Percentiles rank a stretch among this genome's conserved stretches.
Evolutionary conservation across 2,888 invertebrate genomes (phyloP).

Genomic region (Epirrhoe tristata): DNA sequence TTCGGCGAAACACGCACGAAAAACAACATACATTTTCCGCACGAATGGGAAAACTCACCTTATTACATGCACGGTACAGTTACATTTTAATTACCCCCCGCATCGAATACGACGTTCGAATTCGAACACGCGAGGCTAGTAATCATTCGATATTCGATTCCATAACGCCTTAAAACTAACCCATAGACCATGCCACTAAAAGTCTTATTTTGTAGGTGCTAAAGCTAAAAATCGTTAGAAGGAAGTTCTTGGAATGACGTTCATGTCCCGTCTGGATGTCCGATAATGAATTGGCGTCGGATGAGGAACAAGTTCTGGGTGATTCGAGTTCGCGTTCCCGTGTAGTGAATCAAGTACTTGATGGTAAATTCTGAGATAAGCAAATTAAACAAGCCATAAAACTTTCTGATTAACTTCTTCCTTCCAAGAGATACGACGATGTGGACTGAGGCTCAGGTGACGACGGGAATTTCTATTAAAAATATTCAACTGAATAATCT

Average conservation of each 20-base stretch:
- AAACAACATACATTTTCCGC: conserved; percentile 68
- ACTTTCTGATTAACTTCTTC: conserved; percentile 33
- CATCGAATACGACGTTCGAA: conserved; percentile 70
- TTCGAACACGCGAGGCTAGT: conserved; percentile 74
- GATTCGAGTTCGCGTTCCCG: conserved; percentile 67
- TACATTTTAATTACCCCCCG: conserved; percentile 56
- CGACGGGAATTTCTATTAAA: background rate
- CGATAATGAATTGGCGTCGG: conserved; percentile 81
- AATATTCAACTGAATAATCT: too few relatives aligned
- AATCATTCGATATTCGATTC: conserved; percentile 81
- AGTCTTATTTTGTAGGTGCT: conserved; percentile 39
- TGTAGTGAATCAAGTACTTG: conserved; percentile 46
- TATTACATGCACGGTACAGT: conserved; percentile 57
- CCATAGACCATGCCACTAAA: conserved; percentile 45
- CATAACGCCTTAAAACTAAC: conserved; percentile 71
- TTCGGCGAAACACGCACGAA: conserved; percentile 67
- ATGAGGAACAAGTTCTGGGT: conserved; percentile 74
- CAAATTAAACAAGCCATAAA: conserved; percentile 37
- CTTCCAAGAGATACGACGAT: conserved; percentile 7
- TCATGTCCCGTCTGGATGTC: conserved; percentile 73
- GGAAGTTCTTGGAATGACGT: conserved; percentile 59
- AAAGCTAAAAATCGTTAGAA: conserved; percentile 47
- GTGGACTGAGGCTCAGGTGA: background rate
- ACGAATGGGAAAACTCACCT: conserved; percentile 59
- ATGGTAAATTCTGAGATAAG: conserved; percentile 49